Percentiles rank a stretch among this genome's conserved stretches.
These are phyloP conservation scores for Salvator merianae DNA, from an alignment of 2,113 vertebrate species.

Conservation along the genomic window DNA sequence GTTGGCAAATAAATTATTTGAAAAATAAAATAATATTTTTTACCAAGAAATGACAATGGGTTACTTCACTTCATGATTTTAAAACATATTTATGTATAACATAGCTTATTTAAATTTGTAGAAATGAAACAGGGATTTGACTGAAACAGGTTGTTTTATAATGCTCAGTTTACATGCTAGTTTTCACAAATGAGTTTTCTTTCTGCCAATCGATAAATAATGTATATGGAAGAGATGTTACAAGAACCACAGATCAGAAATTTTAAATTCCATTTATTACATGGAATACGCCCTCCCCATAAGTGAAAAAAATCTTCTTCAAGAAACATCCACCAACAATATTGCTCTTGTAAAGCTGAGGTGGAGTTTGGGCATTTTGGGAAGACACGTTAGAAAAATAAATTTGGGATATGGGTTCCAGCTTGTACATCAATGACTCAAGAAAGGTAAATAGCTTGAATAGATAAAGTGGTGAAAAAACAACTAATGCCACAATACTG, in stretches of 20 bases:
- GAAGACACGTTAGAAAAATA: neutral
- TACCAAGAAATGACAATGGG: neutral
- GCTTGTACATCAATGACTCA: slow-evolving; percentile 11
- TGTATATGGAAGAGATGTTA: neutral
- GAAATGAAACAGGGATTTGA: neutral
- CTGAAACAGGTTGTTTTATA: neutral
- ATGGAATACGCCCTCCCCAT: neutral
- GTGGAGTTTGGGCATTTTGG: slow-evolving; percentile 4
- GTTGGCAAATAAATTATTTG: slow-evolving; percentile 2
- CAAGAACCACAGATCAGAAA: neutral
- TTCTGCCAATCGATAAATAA: neutral
- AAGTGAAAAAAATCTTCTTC: neutral
- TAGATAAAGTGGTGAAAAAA: neutral
- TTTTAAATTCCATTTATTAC: neutral
- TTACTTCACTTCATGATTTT: slow-evolving; percentile 11
- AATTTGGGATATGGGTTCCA: neutral
- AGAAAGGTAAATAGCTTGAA: neutral
- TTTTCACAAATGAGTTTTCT: neutral
- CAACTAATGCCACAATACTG: neutral
- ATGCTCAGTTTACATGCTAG: neutral
- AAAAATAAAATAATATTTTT: neutral
- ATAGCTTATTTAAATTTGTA: neutral
- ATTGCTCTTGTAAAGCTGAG: slow-evolving; percentile 17
- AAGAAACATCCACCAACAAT: neutral
- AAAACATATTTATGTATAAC: slow-evolving; percentile 10